Evolutionary conservation across 2,113 vertebrate species (phyloP).

Genomic region (Gobiocypris rarus): DNA sequence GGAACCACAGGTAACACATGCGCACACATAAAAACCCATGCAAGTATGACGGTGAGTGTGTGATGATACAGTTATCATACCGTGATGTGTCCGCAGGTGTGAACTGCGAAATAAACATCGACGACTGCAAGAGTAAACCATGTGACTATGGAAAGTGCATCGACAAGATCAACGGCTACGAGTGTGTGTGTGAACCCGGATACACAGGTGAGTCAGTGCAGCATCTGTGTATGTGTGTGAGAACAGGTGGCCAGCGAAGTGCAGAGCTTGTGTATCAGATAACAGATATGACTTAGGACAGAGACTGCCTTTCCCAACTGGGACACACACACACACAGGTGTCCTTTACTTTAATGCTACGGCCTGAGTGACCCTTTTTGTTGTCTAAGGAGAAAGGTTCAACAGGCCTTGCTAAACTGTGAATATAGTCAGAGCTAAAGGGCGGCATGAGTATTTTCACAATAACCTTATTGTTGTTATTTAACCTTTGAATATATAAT

Average conservation of each 20-base stretch:
- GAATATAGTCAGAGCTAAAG: not conserved
- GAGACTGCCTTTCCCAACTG: slow-evolving; percentile 51
- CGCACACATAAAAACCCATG: not conserved
- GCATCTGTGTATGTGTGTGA: slow-evolving; percentile 63
- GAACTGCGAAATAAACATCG: slow-evolving; percentile 92
- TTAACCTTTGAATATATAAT: not conserved
- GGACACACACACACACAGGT: slow-evolving; percentile 37
- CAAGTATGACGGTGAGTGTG: not conserved
- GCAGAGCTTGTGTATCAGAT: slow-evolving; percentile 50
- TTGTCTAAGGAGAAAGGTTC: slow-evolving; percentile 9
- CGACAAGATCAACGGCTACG: slow-evolving; percentile 92
- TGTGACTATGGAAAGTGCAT: slow-evolving; percentile 91
- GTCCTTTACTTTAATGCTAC: slow-evolving; percentile 41
- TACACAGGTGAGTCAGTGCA: slow-evolving; percentile 80
- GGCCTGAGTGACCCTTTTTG: slow-evolving; percentile 12
- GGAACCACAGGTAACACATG: slow-evolving; percentile 84
- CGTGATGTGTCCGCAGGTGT: slow-evolving; percentile 74
- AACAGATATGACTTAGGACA: slow-evolving; percentile 46
- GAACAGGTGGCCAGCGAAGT: slow-evolving; percentile 56
- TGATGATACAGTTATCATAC: not conserved
- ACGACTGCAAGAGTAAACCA: slow-evolving; percentile 91
- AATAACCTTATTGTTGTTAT: not conserved
- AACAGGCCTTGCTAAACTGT: not conserved
- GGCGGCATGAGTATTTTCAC: not conserved
- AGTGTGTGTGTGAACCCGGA: slow-evolving; percentile 89